Base-by-base conservation (phyloP, 2,797 vertebrate species). In the Carapus acus region DNA sequence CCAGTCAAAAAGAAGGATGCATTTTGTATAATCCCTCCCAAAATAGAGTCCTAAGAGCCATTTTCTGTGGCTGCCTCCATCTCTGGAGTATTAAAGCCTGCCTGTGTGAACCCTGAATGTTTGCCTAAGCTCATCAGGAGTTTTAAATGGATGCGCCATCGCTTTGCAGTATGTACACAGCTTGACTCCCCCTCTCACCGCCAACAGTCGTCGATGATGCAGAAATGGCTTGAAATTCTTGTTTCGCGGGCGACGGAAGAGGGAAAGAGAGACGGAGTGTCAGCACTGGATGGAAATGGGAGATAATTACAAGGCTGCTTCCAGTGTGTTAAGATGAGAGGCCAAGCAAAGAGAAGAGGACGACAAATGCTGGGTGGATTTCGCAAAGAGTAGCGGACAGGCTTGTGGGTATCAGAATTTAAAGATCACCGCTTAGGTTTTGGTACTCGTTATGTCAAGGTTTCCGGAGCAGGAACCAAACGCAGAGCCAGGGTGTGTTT, bases 21-120 rank as follows among this genome's bases (percentile, higher is more conserved):
- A 55, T 58, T 71, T 77, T 67, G 62, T 66, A 36, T 80, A 83
- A 80, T 80, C 81, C 69, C n/a, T 69, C 65, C 54, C 49, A 59
- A 78, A 80, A 74, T 62, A 76, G 67, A 71, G 23, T 29, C 46
- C 42, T 54, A 31, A 43, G 18, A 40, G 40, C 21, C 3, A 24
- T 58, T 54, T 57, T 49, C 13, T 14, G 9, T 46, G 57, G 48
- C 42, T 20, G 37, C 44, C n/a, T 37, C 47, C 60, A 21, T 19
- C 33, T 40, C 31, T 14, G 43, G 38, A 8, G 17, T 44, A 37
- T 34, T 43, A 42, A 56, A 52, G 65, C 54, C 67, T 57, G 74
- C 65, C 46, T 63, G 58, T 23, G 49, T 43, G 19, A 54, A 67
- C 52, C 67, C 44, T 45, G 24, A 38, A 34, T 74, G 69, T 71